Conservation (phyloP, 2,888 invertebrate species). For the Diaprepes abbreviatus region DNA sequence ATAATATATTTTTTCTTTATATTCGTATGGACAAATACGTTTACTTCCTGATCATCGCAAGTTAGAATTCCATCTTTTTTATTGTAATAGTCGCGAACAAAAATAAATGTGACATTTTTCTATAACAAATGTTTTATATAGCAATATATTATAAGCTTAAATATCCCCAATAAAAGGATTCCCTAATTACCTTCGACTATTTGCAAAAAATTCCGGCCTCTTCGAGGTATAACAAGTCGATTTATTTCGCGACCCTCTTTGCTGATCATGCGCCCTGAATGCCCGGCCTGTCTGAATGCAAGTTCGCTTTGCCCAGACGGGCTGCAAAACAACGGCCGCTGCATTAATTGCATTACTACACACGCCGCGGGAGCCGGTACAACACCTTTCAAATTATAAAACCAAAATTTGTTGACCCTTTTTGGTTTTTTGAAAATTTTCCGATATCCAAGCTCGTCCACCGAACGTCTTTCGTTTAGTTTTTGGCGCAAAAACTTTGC, state of each 20-base stretch:
- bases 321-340: constrained; percentile 68
- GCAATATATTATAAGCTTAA: neutral
- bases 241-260: constrained; percentile 39
- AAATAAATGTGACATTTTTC: too few species aligned
- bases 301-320: constrained; percentile 61
- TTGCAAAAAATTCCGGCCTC: constrained; percentile 38
- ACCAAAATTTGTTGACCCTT: constrained; percentile 57
- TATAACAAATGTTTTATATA: too few species aligned
- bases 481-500: constrained; percentile 37
- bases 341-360: constrained; percentile 68
- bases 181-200: neutral
- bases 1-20: too few species aligned
- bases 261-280: constrained; percentile 23
- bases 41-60: too few species aligned
- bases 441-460: constrained; percentile 39
- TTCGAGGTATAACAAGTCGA: constrained; percentile 19
- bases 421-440: constrained; percentile 47
- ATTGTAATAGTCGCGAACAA: too few species aligned
- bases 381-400: constrained; percentile 52
- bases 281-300: constrained; percentile 45
- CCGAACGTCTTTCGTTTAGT: constrained; percentile 34
- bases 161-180: neutral
- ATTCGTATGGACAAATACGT: too few species aligned
- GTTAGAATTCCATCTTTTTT: too few species aligned
- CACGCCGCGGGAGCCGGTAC: constrained; percentile 60